Evolutionary conservation across 2,888 invertebrate species (phyloP).

Genomic region (Heliconius sara): DNA sequence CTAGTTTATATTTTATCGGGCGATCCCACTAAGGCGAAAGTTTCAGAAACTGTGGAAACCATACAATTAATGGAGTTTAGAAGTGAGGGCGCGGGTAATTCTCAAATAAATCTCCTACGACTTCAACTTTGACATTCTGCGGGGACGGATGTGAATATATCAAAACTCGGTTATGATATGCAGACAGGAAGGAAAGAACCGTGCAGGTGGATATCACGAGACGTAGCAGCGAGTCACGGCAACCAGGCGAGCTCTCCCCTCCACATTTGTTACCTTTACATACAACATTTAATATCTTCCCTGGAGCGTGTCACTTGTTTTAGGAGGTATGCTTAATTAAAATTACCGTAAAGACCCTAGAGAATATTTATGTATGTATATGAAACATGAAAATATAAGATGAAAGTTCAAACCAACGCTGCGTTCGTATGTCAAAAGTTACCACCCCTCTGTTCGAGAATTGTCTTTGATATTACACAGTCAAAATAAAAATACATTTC

Average conservation of each 20-base stretch:
- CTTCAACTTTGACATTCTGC: conserved; percentile 36
- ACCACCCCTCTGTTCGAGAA: conserved; percentile 21
- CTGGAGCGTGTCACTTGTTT: conserved; percentile 63
- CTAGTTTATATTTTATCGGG: conserved; percentile 49
- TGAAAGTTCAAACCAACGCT: conserved; percentile 30
- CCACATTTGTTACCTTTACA: conserved; percentile 76
- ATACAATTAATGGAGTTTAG: conserved; percentile 25
- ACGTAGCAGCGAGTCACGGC: conserved; percentile 49
- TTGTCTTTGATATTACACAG: conserved; percentile 14
- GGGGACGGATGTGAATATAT: conserved; percentile 44
- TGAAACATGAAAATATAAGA: conserved; percentile 60
- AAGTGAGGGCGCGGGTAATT: conserved; percentile 19
- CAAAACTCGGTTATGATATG: conserved; percentile 58
- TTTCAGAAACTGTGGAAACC: conserved; percentile 11
- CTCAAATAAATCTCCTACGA: conserved; percentile 38
- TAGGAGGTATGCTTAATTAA: conserved; percentile 80
- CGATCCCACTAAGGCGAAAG: conserved; percentile 37
- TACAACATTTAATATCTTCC: conserved; percentile 72
- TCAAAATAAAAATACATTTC: not conserved
- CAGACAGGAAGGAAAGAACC: conserved; percentile 65
- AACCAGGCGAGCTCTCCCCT: conserved; percentile 50
- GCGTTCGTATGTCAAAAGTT: conserved; percentile 33
- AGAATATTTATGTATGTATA: conserved; percentile 50
- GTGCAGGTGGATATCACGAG: conserved; percentile 69
- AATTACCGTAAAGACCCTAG: conserved; percentile 72